phyloP scores from a whole-genome alignment of 2,888 invertebrate genomes.

The Amiota mariae region DNA sequence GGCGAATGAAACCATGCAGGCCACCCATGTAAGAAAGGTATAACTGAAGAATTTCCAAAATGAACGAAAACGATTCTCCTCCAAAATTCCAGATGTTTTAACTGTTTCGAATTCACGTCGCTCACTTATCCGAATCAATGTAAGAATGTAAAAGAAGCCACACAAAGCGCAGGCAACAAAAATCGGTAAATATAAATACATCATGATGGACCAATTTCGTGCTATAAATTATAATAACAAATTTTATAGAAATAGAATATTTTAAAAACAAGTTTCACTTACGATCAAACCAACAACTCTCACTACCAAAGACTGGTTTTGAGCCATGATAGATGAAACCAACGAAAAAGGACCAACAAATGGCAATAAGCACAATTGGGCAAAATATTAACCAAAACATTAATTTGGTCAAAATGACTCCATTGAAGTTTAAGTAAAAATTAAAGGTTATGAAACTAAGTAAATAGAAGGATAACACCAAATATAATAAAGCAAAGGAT shows the following conservation, averaged over 20 bases:
- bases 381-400: conserved; percentile 68
- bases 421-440: conserved; percentile 65
- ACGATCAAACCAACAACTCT: conserved; percentile 79
- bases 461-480: conserved; percentile 65
- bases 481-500: conserved; percentile 55
- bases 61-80: conserved; percentile 64
- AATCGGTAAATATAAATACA: conserved; percentile 69
- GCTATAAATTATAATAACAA: conserved; percentile 49
- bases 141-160: conserved; percentile 62
- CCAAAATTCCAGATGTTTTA: conserved; percentile 54
- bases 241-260: not conserved
- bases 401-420: conserved; percentile 61
- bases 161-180: conserved; percentile 62
- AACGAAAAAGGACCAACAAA: conserved; percentile 63
- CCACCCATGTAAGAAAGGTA: conserved; percentile 58
- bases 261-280: conserved; percentile 53
- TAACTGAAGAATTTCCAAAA: conserved; percentile 65
- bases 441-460: conserved; percentile 65
- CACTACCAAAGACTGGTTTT: conserved; percentile 75
- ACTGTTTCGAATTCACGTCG: conserved; percentile 49
- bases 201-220: conserved; percentile 66
- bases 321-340: conserved; percentile 54
- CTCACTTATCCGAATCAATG: conserved; percentile 60
- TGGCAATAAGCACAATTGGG: conserved; percentile 61
- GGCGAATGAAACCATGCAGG: conserved; percentile 58